These are phyloP conservation scores for Platysteira castanea DNA, from an alignment of 2,113 vertebrate species.

Conservation along the genomic window DNA sequence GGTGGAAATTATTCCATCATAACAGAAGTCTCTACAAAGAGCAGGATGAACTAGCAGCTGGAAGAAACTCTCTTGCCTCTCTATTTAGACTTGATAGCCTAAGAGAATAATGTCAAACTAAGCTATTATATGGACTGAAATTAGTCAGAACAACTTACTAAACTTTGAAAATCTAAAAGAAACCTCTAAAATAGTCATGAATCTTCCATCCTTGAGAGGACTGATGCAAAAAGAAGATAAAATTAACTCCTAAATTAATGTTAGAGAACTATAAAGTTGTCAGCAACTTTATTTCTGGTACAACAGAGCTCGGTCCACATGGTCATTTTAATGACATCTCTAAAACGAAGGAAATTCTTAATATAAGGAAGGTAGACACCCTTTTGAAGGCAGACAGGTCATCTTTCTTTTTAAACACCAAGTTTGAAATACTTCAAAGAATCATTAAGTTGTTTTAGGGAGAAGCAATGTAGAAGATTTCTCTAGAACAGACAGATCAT, in stretches of 20 bases:
- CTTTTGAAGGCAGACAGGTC: neutral
- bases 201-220: neutral
- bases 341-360: neutral
- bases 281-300: neutral
- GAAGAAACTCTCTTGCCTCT: neutral
- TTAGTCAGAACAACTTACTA: neutral
- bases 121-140: neutral
- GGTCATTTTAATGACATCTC: neutral
- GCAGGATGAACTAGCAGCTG: neutral
- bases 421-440: neutral
- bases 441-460: neutral
- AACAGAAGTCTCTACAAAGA: neutral
- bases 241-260: neutral
- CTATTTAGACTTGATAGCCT: neutral
- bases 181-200: neutral
- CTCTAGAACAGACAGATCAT: neutral
- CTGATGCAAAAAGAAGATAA: neutral
- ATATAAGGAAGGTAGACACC: neutral
- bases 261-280: neutral
- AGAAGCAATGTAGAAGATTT: neutral
- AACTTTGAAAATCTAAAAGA: neutral
- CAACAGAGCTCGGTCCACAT: neutral
- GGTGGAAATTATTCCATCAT: neutral
- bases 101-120: neutral
- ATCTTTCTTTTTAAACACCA: neutral